phyloP scores from a whole-genome alignment of 1,140 invertebrate genomes.

The Dolichoris vasculosae region DNA sequence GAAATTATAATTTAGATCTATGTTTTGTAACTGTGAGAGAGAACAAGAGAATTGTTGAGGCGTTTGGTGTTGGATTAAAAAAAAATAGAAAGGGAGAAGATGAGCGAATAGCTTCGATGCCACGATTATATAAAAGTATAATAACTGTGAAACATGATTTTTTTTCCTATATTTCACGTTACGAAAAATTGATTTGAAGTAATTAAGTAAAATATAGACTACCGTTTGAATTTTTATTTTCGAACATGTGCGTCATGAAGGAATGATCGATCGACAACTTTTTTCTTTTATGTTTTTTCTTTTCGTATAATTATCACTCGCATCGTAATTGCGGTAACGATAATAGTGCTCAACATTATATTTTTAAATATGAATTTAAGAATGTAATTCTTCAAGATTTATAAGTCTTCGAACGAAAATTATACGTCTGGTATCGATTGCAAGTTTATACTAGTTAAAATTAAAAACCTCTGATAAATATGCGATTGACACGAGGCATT shows the following conservation, averaged over 20 bases:
- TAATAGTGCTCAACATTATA: neutral
- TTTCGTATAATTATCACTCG: conserved; percentile 29
- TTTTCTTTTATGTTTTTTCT: conserved; percentile 53
- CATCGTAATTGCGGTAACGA: conserved; percentile 18
- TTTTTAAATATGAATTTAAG: neutral
- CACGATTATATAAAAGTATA: conserved; percentile 60
- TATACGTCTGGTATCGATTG: neutral
- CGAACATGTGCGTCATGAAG: neutral
- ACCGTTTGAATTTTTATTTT: conserved; percentile 33
- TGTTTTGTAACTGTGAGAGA: conserved; percentile 58
- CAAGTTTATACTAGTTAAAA: neutral
- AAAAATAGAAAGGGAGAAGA: neutral
- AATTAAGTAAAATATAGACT: neutral
- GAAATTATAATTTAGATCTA: conserved; percentile 53
- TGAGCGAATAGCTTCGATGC: conserved; percentile 27
- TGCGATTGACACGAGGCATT: neutral
- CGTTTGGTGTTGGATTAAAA: neutral
- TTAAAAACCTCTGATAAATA: neutral
- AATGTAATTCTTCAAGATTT: neutral
- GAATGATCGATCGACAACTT: conserved; percentile 32
- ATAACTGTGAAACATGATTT: conserved; percentile 48
- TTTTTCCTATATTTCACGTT: neutral
- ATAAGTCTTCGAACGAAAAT: neutral
- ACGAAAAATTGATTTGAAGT: neutral
- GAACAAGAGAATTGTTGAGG: conserved; percentile 48